Evolutionary conservation across 35 echinoderm and acorn worm genomes (phyloP), one percentile per base, ranked within the genome.

Genomic region (Holothuria glaberrima): DNA sequence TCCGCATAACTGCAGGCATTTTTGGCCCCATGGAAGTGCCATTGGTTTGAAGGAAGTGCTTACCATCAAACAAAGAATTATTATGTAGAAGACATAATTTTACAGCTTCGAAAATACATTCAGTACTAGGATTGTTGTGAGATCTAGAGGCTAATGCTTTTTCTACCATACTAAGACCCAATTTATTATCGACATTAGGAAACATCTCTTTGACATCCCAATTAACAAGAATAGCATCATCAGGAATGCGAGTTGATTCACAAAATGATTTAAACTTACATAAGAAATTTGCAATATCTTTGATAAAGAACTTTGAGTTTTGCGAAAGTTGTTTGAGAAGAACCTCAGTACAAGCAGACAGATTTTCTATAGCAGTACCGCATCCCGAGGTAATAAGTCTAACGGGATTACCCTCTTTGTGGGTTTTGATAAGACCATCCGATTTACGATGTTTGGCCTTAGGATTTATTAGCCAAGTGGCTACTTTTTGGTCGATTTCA

Each of bases 331-430:
- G 77, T 59, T 59, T 35, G 0, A 82, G 77, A 59, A 82, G 57
- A 52, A 57, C 46, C 27, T 82, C 77, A 9, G 45, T 54, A 58
- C 24, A 48, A 22, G 46, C 45, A 25, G 74, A 78, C 25, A 78
- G 74, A 48, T 78, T 78, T 78, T 78, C 74, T 31, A 78, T 78
- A 9, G 74, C 74, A n/a, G 74, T 44, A 45, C 35, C 74, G 34
- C 74, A 78, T 7, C 74, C 74, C 20, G 74, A 78, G 45, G 74
- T 78, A 24, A 78, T 78, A 12, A 78, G 74, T 78, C 34, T 48
- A 45, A 78, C 25, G 46, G 77, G 77, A 26, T 48, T 22, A 16
- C 77, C 77, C 27, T 82, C 5, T 46, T 82, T 82, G 46, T 82
- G 77, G 77, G 77, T 82, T 27, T 82, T 82, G 19, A 82, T 48